A percentile compares a stretch with the other conserved stretches of the same genome.
Conservation (phyloP, 2,797 vertebrate genomes). For the Pseudopleuronectes americanus region DNA sequence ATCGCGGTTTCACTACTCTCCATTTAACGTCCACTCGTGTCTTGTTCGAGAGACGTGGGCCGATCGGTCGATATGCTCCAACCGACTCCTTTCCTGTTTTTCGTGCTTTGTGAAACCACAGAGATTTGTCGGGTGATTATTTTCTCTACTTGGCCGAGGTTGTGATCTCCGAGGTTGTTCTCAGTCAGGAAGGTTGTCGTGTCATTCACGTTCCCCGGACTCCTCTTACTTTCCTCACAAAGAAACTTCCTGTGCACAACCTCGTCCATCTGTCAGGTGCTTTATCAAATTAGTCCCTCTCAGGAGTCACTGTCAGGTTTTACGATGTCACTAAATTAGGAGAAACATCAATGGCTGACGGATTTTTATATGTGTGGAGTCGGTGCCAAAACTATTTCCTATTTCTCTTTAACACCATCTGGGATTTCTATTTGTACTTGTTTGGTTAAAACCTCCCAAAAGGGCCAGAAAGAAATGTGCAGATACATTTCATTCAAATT, state of each 20-base stretch:
- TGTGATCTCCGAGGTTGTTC: neutral
- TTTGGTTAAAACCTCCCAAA: too few species aligned
- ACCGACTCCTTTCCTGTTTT: too few species aligned
- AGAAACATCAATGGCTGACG: conserved; percentile 4
- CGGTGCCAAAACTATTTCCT: neutral
- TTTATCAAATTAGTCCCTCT: neutral
- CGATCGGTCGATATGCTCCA: too few species aligned
- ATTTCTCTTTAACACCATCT: too few species aligned
- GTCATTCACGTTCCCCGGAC: conserved; percentile 2
- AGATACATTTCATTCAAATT: too few species aligned
- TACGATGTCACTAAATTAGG: conserved; percentile 4
- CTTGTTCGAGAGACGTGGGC: too few species aligned
- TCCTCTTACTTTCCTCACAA: neutral
- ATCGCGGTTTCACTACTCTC: too few species aligned
- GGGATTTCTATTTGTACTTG: neutral
- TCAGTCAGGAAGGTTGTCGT: neutral
- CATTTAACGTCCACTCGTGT: too few species aligned
- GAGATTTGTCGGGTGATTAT: neutral
- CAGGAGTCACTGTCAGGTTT: conserved; percentile 1
- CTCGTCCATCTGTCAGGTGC: conserved; percentile 1
- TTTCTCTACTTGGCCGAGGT: neutral
- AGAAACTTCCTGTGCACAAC: neutral
- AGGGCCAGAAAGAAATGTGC: too few species aligned
- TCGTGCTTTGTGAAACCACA: too few species aligned
- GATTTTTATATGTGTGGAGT: neutral